Evolutionary conservation across 2,797 vertebrate species (phyloP).

Genomic region (Muraenolepis orangiensis): DNA sequence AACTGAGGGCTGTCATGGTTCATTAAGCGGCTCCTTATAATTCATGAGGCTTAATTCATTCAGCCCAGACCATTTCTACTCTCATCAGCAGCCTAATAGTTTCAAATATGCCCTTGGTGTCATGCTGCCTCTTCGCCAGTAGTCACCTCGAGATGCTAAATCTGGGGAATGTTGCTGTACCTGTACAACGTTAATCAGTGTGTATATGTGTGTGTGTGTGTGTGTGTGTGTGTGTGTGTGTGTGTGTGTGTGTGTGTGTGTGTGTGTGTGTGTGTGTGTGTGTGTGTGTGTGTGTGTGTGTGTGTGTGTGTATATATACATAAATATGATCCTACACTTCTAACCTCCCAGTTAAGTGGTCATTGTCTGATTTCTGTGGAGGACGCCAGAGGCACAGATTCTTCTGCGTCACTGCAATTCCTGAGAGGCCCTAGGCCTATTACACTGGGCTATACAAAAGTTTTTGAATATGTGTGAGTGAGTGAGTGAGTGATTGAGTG

Average conservation of each 20-base stretch:
- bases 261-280: background rate
- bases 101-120: conserved; percentile 13
- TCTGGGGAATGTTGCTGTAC: background rate
- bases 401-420: conserved; percentile 37
- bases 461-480: conserved; percentile 18
- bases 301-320: background rate
- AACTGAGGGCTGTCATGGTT: conserved; percentile 49
- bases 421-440: conserved; percentile 35
- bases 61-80: conserved; percentile 30
- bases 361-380: conserved; percentile 23
- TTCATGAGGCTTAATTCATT: conserved; percentile 57
- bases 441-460: conserved; percentile 41
- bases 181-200: background rate
- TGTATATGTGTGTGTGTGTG: background rate
- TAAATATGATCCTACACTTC: background rate
- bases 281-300: background rate
- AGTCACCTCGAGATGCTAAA: background rate
- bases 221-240: background rate
- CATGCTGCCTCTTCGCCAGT: background rate
- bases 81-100: conserved; percentile 39
- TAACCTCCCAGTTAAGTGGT: conserved; percentile 22
- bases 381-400: conserved; percentile 23
- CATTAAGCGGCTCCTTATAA: conserved; percentile 63
- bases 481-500: too few relatives aligned
- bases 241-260: background rate